These are phyloP conservation scores for Himantopus leucocephalus DNA, from an alignment of 2,113 vertebrate genomes.

Conservation along the genomic window DNA sequence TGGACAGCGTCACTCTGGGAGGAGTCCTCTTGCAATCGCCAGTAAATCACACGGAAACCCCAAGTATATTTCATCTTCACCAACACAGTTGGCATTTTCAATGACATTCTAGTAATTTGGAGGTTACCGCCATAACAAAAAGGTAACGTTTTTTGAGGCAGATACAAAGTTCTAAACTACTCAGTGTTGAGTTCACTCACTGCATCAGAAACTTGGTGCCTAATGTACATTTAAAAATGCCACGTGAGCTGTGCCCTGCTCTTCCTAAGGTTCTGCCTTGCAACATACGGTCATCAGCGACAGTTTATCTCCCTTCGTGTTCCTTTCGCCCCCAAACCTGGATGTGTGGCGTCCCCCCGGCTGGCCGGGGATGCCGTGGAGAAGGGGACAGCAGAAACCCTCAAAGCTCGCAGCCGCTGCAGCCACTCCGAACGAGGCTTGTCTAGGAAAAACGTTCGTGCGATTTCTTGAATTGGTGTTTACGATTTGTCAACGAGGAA, in stretches of 20 bases:
- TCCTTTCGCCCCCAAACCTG: not conserved
- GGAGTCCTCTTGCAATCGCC: not conserved
- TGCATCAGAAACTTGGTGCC: not conserved
- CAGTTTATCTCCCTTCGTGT: not conserved
- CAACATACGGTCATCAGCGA: rapidly evolving
- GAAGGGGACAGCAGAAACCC: not conserved
- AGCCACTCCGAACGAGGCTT: rapidly evolving
- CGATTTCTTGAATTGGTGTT: not conserved
- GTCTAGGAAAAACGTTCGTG: not conserved
- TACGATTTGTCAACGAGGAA: not conserved
- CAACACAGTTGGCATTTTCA: not conserved
- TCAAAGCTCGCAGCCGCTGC: not conserved
- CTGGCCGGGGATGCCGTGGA: rapidly evolving
- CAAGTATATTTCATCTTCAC: not conserved
- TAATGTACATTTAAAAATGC: not conserved
- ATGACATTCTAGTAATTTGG: not conserved
- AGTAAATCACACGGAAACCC: not conserved
- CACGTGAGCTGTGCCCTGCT: not conserved
- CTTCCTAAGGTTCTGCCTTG: not conserved
- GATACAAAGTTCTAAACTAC: not conserved
- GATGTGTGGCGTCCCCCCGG: rapidly evolving
- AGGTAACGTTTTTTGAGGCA: not conserved
- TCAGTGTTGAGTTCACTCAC: not conserved
- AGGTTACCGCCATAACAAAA: not conserved
- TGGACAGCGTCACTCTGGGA: not conserved